A percentile compares a stretch with the other conserved stretches of the same genome.
These are phyloP conservation scores for Hippopotamyrus pictus DNA, from an alignment of 2,797 vertebrate genomes.

Conservation along the genomic window DNA sequence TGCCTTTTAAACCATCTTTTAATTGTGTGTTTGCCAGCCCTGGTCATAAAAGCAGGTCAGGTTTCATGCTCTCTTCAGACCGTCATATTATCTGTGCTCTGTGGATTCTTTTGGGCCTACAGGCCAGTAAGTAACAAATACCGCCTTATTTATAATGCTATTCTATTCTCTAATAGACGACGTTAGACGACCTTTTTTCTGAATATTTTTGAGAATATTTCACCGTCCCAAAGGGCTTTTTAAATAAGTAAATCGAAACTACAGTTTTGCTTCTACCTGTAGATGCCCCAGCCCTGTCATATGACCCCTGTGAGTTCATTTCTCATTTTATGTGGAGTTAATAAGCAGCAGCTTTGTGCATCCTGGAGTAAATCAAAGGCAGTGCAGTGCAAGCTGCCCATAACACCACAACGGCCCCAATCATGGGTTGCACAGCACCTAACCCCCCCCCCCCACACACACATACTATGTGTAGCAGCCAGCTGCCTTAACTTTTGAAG, in stretches of 20 bases:
- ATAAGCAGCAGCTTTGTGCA: neutral
- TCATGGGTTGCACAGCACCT: neutral
- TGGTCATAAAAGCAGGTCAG: neutral
- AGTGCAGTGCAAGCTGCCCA: neutral
- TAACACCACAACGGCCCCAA: neutral
- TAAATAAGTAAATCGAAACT: neutral
- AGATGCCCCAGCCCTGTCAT: neutral
- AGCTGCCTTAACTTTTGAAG: neutral
- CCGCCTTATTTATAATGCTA: neutral
- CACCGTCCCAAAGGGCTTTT: neutral
- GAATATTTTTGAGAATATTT: neutral
- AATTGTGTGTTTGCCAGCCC: neutral
- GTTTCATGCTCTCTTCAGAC: neutral
- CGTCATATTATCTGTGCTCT: neutral
- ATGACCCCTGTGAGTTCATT: neutral
- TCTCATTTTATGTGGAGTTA: neutral
- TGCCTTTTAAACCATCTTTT: neutral
- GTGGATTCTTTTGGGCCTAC: neutral
- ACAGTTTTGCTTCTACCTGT: neutral
- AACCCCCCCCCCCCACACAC: neutral
- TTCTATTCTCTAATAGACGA: neutral
- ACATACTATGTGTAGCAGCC: neutral
- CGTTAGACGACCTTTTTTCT: neutral
- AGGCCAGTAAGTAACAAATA: neutral
- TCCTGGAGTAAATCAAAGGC: conserved; percentile 3